A percentile compares a stretch with the other conserved stretches of the same genome.
phyloP scores from a whole-genome alignment of 2,888 invertebrate genomes.

The Gymnocheta viridis region DNA sequence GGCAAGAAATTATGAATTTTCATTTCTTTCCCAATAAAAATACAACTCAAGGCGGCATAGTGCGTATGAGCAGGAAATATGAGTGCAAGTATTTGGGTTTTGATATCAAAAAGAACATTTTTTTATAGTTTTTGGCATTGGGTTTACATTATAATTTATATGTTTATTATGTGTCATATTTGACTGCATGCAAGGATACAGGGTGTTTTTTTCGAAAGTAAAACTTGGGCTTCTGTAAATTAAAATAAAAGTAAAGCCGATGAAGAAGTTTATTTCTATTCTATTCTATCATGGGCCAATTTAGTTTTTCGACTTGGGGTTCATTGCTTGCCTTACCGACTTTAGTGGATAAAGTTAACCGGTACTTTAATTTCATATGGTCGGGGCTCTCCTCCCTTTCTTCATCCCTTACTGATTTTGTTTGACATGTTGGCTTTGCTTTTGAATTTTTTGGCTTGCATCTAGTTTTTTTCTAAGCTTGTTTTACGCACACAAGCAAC shows the following conservation, averaged over 20 bases:
- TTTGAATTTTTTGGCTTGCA: background rate
- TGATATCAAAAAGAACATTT: slow-evolving; percentile 7
- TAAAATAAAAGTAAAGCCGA: background rate
- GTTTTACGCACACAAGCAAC: background rate
- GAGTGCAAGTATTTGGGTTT: slow-evolving; percentile 39
- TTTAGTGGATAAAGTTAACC: too few relatives aligned
- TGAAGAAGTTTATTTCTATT: background rate
- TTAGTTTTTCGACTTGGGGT: too few relatives aligned
- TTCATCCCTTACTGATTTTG: background rate
- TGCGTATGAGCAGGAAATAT: slow-evolving; percentile 37
- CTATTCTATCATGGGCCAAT: too few relatives aligned
- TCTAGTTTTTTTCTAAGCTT: slow-evolving; percentile 4
- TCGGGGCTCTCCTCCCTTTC: too few relatives aligned
- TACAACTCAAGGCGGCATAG: background rate
- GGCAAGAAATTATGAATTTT: slow-evolving; percentile 31
- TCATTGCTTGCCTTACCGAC: too few relatives aligned
- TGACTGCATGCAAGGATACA: background rate
- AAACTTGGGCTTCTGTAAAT: background rate
- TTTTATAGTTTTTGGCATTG: slow-evolving; percentile 48
- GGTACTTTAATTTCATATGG: too few relatives aligned
- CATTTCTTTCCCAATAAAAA: slow-evolving; percentile 18
- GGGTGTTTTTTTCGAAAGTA: background rate
- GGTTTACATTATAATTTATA: slow-evolving; percentile 28
- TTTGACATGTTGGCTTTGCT: background rate
- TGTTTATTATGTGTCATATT: slow-evolving; percentile 4